Conservation (phyloP, 2,797 vertebrate species). For the Poeciliopsis turneri region DNA sequence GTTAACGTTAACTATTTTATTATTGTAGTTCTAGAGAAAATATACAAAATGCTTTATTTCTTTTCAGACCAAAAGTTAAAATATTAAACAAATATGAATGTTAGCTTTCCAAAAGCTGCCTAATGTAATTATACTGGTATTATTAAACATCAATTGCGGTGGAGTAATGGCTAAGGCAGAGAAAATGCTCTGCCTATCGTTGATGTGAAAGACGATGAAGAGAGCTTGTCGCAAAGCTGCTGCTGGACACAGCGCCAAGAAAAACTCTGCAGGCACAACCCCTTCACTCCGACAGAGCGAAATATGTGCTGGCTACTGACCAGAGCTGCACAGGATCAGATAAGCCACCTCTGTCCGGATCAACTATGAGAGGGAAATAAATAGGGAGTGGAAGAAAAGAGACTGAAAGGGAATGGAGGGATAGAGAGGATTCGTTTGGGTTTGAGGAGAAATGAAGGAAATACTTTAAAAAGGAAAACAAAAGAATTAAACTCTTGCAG, state of each 20-base stretch:
- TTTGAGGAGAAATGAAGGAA: slow-evolving; percentile 6
- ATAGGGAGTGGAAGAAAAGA: slow-evolving; percentile 27
- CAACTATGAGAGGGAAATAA: slow-evolving; percentile 40
- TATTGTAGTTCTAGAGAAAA: neutral
- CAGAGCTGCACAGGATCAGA: slow-evolving; percentile 63
- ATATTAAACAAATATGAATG: neutral
- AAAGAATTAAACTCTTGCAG: neutral
- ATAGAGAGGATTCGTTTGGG: slow-evolving; percentile 26
- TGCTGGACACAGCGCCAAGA: slow-evolving; percentile 43
- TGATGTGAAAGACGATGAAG: slow-evolving; percentile 38
- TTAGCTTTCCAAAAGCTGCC: slow-evolving; percentile 1
- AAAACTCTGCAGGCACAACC: slow-evolving; percentile 52
- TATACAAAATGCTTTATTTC: neutral
- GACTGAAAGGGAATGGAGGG: slow-evolving; percentile 12
- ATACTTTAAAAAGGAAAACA: neutral
- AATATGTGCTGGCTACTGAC: slow-evolving; percentile 58
- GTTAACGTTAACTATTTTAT: neutral
- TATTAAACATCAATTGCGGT: neutral
- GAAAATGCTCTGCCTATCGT: slow-evolving; percentile 39
- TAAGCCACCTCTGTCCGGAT: slow-evolving; percentile 55
- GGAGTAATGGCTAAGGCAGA: neutral
- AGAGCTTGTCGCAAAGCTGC: slow-evolving; percentile 43
- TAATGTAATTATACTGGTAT: neutral
- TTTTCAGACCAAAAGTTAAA: slow-evolving; percentile 3
- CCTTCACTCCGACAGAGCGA: slow-evolving; percentile 39